Evolutionary conservation across 2,113 vertebrate species (phyloP).

Genomic region (Pan paniscus): DNA sequence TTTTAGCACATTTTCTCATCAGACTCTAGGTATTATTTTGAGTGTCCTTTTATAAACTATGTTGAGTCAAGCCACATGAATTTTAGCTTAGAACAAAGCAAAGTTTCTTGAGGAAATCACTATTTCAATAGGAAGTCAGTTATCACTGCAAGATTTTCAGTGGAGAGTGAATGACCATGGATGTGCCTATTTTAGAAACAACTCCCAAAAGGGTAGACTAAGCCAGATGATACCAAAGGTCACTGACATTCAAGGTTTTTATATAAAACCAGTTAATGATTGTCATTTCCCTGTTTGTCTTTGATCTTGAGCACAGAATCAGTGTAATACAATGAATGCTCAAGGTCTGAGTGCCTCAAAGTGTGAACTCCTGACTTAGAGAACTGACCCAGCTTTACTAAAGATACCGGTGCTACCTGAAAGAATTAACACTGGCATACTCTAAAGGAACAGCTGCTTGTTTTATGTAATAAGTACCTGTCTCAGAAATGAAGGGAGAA

Average conservation of each 20-base stretch:
- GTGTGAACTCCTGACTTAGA: neutral
- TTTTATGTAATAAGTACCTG: neutral
- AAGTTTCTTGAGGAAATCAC: constrained; percentile 23
- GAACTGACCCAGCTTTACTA: neutral
- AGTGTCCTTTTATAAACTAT: neutral
- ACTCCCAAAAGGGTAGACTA: neutral
- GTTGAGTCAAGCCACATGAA: neutral
- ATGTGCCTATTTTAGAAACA: constrained; percentile 37
- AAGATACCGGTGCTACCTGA: neutral
- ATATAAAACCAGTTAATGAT: constrained; percentile 37
- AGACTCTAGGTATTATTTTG: neutral
- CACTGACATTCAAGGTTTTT: neutral
- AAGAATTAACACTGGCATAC: neutral
- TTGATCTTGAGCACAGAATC: constrained; percentile 3
- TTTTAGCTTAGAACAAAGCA: neutral
- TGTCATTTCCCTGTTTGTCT: neutral
- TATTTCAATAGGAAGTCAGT: neutral
- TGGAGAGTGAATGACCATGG: neutral
- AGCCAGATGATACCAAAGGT: neutral
- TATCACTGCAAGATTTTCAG: constrained; percentile 4
- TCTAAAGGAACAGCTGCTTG: neutral
- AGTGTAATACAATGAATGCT: neutral
- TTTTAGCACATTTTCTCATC: neutral
- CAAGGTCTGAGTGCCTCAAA: neutral
- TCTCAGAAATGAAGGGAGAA: constrained; percentile 3